phyloP scores from a whole-genome alignment of 2,888 invertebrate species.

The Acheta domesticus region DNA sequence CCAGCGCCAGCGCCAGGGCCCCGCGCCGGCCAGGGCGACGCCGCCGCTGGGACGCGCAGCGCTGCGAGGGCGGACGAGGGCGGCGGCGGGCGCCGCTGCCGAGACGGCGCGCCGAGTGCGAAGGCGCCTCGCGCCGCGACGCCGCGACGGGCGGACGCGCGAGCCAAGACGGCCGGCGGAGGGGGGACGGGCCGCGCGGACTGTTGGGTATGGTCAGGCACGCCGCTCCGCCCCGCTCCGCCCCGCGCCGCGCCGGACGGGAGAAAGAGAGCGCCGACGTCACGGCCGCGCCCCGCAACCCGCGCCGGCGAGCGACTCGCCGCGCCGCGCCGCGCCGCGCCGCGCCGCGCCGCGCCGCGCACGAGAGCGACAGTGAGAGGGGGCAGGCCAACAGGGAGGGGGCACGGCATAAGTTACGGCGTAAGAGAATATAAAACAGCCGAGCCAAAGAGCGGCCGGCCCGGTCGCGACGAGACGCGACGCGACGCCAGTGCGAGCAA shows the following conservation, averaged over 20 bases:
- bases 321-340: no score
- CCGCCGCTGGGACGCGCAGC: neutral
- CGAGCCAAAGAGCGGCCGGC: neutral
- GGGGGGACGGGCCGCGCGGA: neutral
- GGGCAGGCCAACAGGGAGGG: neutral
- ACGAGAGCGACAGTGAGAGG: neutral
- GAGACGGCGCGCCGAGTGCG: neutral
- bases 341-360: neutral
- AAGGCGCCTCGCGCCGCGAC: neutral
- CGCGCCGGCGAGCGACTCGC: no score
- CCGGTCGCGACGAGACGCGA: no score
- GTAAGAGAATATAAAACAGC: neutral
- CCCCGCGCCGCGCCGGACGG: neutral
- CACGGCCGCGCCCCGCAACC: neutral
- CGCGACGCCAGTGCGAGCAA: neutral
- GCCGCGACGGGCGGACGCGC: neutral
- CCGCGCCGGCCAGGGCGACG: neutral
- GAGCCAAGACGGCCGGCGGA: neutral
- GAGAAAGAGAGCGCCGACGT: slow-evolving; percentile 2
- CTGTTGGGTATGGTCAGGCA: slow-evolving; percentile 18
- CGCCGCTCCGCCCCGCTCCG: neutral
- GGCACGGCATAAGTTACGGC: neutral
- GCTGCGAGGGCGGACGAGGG: no score
- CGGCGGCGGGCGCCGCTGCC: no score
- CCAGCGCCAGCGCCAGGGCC: neutral